Conservation (phyloP, 2,797 vertebrate species). For the Hirundo rustica region DNA sequence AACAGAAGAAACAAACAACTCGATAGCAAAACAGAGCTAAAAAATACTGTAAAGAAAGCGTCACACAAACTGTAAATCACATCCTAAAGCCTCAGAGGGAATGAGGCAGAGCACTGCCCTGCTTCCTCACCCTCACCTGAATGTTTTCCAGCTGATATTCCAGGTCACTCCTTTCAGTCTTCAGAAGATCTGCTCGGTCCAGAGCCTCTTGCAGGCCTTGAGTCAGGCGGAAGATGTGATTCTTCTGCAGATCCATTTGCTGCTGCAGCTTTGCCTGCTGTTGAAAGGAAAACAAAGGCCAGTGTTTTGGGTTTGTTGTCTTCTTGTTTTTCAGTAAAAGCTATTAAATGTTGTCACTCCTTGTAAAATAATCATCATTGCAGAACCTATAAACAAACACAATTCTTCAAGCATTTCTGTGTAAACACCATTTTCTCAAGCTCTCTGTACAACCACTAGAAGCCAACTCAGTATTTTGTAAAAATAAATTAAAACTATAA, state of each 20-base stretch:
- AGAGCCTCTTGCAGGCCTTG: conserved; percentile 96
- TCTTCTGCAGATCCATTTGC: conserved; percentile 99
- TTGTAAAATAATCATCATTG: background rate
- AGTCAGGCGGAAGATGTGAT: conserved; percentile 95
- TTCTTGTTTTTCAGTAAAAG: background rate
- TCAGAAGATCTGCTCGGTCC: conserved; percentile 95
- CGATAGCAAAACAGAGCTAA: background rate
- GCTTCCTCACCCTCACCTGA: conserved; percentile 71
- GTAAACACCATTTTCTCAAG: background rate
- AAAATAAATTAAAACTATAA: background rate
- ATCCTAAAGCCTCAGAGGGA: background rate
- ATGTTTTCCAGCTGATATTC: conserved; percentile 90
- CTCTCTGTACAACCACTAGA: background rate
- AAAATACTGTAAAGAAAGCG: background rate
- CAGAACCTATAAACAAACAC: background rate
- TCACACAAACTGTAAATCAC: background rate
- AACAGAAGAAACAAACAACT: background rate
- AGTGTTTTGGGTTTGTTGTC: background rate
- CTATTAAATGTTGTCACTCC: background rate
- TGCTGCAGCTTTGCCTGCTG: conserved; percentile 98
- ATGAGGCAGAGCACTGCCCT: background rate
- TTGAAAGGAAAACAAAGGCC: conserved; percentile 11
- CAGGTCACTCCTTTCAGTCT: conserved; percentile 94
- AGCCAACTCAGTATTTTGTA: background rate
- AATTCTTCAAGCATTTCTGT: background rate